Base-by-base conservation (phyloP, 2,113 vertebrate genomes). In the Malurus alboscapulatus region DNA sequence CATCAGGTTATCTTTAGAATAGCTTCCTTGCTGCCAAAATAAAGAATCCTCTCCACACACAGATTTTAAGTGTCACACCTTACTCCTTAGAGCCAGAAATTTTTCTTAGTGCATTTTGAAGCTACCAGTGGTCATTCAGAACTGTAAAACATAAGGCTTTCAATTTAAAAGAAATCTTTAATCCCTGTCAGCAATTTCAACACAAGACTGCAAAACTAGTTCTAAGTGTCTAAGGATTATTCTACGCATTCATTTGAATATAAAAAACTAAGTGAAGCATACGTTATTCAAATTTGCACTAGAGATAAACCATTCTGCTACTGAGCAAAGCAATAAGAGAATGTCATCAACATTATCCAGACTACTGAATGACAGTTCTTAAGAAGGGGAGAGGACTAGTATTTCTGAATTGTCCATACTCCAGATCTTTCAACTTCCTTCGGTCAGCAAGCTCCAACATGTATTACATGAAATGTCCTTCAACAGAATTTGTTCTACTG, bases 221-320 rank as follows among this genome's bases (percentile, higher is more conserved):
- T 79, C 21, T 16, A 44, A 45, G 27, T 51, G 59, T 63, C 34
- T 34, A 34, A 34, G 22, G 68, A 50, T 65, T 78, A 53, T 75
- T 67, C n/a, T 20, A 26, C 25, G 20, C 10, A 29, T n/a, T 57
- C 17, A 57, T 80, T 51, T 65, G 14, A 84, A 75, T n/a, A 53
- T 0, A 0, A 7, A 63, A 47, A 73, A 69, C 51, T 71, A 66
- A 85, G 1, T 6, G 1, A 69, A 65, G 84, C 6, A 2, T 3
- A 61, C 51, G 30, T 16, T 71, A 80, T 18, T 87, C 61, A 53
- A 78, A 65, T 27, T 38, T 72, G 17, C 9, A 9, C 16, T 61
- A 61, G 9, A 63, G 24, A 45, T 65, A n/a, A 81, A 59, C 12
- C 22, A 38, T n/a, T 79, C 42, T 57, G 27, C 30, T 68, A 72